phyloP scores from a whole-genome alignment of 2,797 vertebrate genomes.

The Tragelaphus oryx region DNA sequence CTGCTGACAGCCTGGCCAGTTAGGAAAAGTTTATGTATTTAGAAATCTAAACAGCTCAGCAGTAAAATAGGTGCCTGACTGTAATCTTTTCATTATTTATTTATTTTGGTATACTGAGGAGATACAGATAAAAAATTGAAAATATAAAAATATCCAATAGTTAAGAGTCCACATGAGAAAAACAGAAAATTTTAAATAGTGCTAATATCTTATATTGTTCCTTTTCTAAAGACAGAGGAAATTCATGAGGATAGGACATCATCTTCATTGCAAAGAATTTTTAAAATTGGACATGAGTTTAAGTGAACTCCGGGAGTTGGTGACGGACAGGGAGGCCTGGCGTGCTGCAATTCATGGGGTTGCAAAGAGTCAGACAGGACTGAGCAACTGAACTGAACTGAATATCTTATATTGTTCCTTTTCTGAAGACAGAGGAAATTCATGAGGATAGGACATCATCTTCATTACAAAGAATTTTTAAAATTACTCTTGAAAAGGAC shows the following conservation, averaged over 20 bases:
- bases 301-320: too few species aligned
- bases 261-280: not conserved
- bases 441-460: not conserved
- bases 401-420: not conserved
- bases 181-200: not conserved
- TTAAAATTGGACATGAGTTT: not conserved
- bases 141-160: not conserved
- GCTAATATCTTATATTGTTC: not conserved
- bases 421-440: conserved; percentile 18
- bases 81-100: not conserved
- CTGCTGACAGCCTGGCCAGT: not conserved
- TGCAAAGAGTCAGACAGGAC: too few species aligned
- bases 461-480: not conserved
- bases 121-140: not conserved
- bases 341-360: too few species aligned
- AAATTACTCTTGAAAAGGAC: not conserved
- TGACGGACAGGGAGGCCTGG: too few species aligned
- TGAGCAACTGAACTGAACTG: too few species aligned
- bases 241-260: not conserved
- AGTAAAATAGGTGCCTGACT: not conserved
- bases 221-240: conserved; percentile 4
- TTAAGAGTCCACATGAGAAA: not conserved
- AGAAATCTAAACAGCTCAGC: not conserved
- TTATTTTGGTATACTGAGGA: not conserved
- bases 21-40: not conserved